Evolutionary conservation across 2,888 invertebrate genomes (phyloP).

Genomic region (Cantharis nigra): DNA sequence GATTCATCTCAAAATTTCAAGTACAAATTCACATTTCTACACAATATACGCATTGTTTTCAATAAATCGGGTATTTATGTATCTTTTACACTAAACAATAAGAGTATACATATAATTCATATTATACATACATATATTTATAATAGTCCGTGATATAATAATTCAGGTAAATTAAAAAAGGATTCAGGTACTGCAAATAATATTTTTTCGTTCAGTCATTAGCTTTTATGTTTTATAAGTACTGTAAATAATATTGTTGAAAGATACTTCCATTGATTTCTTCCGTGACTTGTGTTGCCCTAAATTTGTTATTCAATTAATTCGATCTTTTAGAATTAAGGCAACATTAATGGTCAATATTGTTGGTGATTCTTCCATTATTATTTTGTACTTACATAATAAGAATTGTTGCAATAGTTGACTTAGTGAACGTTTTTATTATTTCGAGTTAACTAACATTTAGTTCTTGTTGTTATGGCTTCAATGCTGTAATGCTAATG

Average conservation of each 20-base stretch:
- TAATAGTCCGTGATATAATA: not conserved
- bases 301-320: conserved; percentile 5
- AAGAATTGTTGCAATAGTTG: conserved; percentile 27
- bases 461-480: conserved; percentile 39
- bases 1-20: conserved; percentile 28
- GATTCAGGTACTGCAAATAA: conserved; percentile 24
- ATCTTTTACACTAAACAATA: not conserved
- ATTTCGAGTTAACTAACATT: conserved; percentile 6
- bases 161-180: not conserved
- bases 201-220: conserved; percentile 18
- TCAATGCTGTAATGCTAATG: conserved; percentile 42
- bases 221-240: conserved; percentile 35
- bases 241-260: conserved; percentile 28
- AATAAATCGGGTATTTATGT: not conserved
- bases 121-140: not conserved
- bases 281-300: conserved; percentile 39
- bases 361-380: conserved; percentile 42
- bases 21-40: conserved; percentile 25
- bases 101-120: not conserved
- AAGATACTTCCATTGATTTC: conserved; percentile 43
- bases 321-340: conserved; percentile 5
- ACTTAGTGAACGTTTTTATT: conserved; percentile 8
- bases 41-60: not conserved
- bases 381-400: conserved; percentile 32
- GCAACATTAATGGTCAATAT: conserved; percentile 22